Base-by-base conservation (phyloP, 64 coral and sea anemone genomes). In the Pachyseris speciosa region DNA sequence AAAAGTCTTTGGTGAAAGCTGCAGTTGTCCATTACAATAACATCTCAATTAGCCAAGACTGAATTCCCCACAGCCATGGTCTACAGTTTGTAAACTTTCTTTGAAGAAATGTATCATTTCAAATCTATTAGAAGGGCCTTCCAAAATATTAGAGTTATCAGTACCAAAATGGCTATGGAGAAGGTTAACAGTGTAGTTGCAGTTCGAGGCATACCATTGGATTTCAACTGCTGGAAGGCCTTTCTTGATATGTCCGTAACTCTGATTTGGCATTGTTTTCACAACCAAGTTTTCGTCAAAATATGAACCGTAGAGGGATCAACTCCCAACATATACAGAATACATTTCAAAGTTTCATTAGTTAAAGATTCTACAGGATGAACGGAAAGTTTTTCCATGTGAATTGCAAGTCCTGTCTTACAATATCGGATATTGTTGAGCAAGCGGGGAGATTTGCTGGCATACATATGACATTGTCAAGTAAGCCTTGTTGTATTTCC, bases 91-190 rank as follows among this genome's bases (percentile, higher is more conserved):
- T 12, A 73, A 70, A 30, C 64, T 33, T 36, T 87, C 67, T 71
- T 78, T 30, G 30, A 89, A 89, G 52, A 89, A 89, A 20, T 89
- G 15, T 40, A 89, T 26, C 87, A 89, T 89, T 78, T 89, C 87
- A 43, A 89, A 26, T 9, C 87, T 58, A 32, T 89, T 89, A 38
- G 87, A 89, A 41, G 74, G 87, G 25, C 87, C 73, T 89, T 80
- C 87, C 58, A 90, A 79, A n/a, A n/a, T n/a, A n/a, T n/a, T n/a
- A n/a, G n/a, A n/a, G n/a, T n/a, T n/a, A n/a, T n/a, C n/a, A n/a
- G 69, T 48, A 37, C 75, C 70, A 60, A 89, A 89, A 76, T 53
- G 29, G 24, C 86, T 89, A 26, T 89, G 87, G 22, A 79, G 22
- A 29, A 90, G 74, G n/a, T 77, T 80, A 17, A 90, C 51, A 40